Evolutionary conservation across 2,888 invertebrate genomes (phyloP).

Genomic region (Endotricha flammealis): DNA sequence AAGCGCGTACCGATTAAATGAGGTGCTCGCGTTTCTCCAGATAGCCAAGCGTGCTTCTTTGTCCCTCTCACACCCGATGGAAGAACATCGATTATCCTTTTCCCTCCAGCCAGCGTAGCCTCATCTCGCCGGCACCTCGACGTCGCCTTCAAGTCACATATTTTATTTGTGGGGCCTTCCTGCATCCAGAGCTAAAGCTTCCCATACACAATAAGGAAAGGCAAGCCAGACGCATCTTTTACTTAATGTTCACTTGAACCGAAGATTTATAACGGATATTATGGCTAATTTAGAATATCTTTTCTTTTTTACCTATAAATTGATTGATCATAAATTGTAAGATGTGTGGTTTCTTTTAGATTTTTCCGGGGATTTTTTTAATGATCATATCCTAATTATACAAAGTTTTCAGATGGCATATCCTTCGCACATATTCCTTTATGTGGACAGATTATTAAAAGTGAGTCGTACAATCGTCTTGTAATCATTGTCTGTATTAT

Average conservation of each 20-base stretch:
- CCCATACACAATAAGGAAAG: conserved; percentile 38
- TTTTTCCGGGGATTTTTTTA: too few relatives aligned
- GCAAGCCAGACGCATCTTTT: not conserved
- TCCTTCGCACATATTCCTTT: too few relatives aligned
- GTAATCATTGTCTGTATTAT: conserved; percentile 45
- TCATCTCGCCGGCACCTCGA: conserved; percentile 72
- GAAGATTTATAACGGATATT: too few relatives aligned
- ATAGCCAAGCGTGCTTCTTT: conserved; percentile 56
- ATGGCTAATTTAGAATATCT: too few relatives aligned
- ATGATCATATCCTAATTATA: too few relatives aligned
- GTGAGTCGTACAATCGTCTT: too few relatives aligned
- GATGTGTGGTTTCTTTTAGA: too few relatives aligned
- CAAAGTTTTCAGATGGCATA: too few relatives aligned
- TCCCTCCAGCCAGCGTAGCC: conserved; percentile 60
- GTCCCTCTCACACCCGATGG: conserved; percentile 37
- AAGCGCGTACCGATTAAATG: conserved; percentile 77
- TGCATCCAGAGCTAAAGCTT: conserved; percentile 69
- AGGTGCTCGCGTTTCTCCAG: conserved; percentile 77
- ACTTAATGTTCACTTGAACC: conserved; percentile 1
- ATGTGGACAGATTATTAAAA: too few relatives aligned
- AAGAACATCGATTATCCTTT: conserved; percentile 33
- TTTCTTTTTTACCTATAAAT: too few relatives aligned
- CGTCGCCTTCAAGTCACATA: conserved; percentile 77
- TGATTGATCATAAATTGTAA: too few relatives aligned
- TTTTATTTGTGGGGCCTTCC: conserved; percentile 77